Evolutionary conservation across 2,113 vertebrate genomes (phyloP).

Genomic region (Ammodytes dubius): DNA sequence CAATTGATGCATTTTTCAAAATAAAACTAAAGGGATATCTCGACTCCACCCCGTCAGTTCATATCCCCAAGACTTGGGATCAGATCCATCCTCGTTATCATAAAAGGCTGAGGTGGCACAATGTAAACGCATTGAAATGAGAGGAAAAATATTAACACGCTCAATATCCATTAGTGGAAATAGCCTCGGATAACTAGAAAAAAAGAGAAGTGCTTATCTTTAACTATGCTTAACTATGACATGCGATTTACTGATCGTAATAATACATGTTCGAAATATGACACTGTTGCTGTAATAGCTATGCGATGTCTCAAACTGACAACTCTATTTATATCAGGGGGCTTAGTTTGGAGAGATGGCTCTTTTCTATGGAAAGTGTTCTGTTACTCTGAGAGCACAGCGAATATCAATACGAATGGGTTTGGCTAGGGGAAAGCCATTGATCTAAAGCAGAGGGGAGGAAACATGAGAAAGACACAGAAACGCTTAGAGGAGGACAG

Average conservation of each 20-base stretch:
- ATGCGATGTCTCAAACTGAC: slow-evolving; percentile 62
- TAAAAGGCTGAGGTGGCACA: slow-evolving; percentile 50
- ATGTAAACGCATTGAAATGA: slow-evolving; percentile 34
- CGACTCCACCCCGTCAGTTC: neutral
- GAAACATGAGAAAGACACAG: slow-evolving; percentile 57
- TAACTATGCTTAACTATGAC: slow-evolving; percentile 72
- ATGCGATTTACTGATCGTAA: slow-evolving; percentile 68
- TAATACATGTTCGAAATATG: slow-evolving; percentile 65
- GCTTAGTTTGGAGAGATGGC: slow-evolving; percentile 29
- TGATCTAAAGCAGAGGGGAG: slow-evolving; percentile 52
- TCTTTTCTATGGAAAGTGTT: slow-evolving; percentile 65
- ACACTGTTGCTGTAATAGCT: slow-evolving; percentile 62
- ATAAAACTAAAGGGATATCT: neutral
- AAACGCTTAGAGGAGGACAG: neutral
- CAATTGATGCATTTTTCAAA: neutral
- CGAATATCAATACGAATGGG: slow-evolving; percentile 67
- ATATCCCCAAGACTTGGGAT: neutral
- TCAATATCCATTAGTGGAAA: slow-evolving; percentile 58
- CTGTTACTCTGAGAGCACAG: slow-evolving; percentile 59
- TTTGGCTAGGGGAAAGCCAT: slow-evolving; percentile 54
- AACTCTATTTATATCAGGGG: slow-evolving; percentile 62
- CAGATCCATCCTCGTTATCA: slow-evolving; percentile 20
- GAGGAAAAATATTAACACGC: slow-evolving; percentile 50
- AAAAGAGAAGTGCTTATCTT: slow-evolving; percentile 47
- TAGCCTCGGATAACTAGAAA: slow-evolving; percentile 52